Conservation (phyloP, 2,113 vertebrate genomes). For the Mormyrus iriodes region DNA sequence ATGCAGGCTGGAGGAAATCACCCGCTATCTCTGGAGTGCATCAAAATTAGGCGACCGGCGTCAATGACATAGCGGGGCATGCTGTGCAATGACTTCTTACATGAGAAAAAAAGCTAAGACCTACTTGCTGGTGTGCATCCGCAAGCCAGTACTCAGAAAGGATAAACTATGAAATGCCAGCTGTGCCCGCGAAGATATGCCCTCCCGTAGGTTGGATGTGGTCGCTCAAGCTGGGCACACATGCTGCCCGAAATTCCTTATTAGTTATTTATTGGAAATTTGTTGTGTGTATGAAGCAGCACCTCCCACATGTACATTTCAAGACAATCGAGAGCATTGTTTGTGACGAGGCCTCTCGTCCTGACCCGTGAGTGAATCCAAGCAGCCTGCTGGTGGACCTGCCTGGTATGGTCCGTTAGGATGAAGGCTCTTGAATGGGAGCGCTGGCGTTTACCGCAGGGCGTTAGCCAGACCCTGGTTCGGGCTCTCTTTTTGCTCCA, state of each 20-base stretch:
- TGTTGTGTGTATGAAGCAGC: background rate
- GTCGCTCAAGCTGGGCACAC: background rate
- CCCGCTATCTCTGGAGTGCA: background rate
- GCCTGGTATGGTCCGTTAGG: background rate
- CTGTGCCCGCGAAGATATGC: background rate
- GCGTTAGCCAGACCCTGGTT: background rate
- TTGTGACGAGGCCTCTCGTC: background rate
- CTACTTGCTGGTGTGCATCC: background rate
- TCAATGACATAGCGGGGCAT: background rate
- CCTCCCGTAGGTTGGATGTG: background rate
- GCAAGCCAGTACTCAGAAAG: background rate
- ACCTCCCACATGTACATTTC: too few relatives aligned
- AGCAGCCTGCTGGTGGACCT: background rate
- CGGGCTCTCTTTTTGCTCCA: background rate
- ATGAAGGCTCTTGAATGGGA: background rate
- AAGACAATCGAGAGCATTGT: background rate
- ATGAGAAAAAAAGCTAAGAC: background rate
- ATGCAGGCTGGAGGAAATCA: background rate
- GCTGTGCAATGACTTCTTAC: background rate
- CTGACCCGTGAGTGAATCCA: background rate
- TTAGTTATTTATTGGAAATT: background rate
- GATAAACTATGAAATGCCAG: background rate
- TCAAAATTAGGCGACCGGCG: background rate
- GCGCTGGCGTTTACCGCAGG: background rate
- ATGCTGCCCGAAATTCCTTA: background rate